These are phyloP conservation scores for Formica aserva DNA, from an alignment of 2,888 invertebrate genomes.

Conservation along the genomic window DNA sequence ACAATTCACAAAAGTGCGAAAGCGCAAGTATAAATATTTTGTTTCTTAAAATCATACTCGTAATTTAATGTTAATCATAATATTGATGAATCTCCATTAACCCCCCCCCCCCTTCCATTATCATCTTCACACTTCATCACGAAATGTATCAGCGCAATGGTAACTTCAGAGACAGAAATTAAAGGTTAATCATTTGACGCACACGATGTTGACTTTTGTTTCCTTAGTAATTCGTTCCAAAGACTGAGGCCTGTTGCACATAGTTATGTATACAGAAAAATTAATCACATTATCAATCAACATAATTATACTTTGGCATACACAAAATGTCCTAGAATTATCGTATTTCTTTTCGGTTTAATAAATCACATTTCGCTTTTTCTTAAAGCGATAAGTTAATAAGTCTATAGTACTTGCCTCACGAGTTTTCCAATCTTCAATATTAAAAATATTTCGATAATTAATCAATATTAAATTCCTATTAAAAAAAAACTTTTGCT, in stretches of 20 bases:
- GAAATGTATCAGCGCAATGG: conserved; percentile 75
- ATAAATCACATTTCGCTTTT: not conserved
- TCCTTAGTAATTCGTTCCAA: conserved; percentile 53
- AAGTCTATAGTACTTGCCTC: not conserved
- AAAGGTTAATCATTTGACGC: conserved; percentile 66
- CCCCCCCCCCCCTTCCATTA: conserved; percentile 17
- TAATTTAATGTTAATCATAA: conserved; percentile 76
- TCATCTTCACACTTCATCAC: conserved; percentile 73
- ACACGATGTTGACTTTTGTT: conserved; percentile 57
- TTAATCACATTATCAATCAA: conserved; percentile 51
- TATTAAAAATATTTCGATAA: not conserved
- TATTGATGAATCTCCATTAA: conserved; percentile 74
- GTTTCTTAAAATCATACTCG: conserved; percentile 74
- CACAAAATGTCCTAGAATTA: conserved; percentile 46
- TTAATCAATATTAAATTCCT: not conserved
- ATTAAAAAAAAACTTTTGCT: not conserved
- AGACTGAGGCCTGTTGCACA: conserved; percentile 42
- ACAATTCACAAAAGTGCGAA: conserved; percentile 77
- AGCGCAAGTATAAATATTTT: conserved; percentile 75
- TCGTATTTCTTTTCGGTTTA: conserved; percentile 23
- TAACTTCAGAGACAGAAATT: conserved; percentile 80
- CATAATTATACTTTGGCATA: conserved; percentile 57
- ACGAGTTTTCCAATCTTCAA: not conserved
- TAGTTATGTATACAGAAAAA: conserved; percentile 41
- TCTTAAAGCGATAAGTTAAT: not conserved